Conservation (phyloP, 2,113 vertebrate species). For the Thunnus thynnus region DNA sequence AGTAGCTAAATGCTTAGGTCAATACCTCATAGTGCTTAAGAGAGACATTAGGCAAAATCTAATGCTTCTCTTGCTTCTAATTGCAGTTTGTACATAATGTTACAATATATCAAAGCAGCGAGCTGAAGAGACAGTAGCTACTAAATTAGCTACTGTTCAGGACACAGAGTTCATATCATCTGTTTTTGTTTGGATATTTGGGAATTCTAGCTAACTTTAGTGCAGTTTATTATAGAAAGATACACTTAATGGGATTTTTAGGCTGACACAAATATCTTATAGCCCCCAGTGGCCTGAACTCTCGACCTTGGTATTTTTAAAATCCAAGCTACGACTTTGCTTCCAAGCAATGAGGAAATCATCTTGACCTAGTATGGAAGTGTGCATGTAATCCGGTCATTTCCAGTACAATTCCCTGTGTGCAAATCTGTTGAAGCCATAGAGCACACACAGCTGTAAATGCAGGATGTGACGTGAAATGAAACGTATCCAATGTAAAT, state of each 20-base stretch:
- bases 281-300: conserved; percentile 47
- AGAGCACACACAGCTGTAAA: conserved; percentile 46
- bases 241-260: conserved; percentile 27
- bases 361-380: conserved; percentile 54
- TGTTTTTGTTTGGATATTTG: conserved; percentile 17
- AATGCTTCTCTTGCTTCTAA: background rate
- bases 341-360: conserved; percentile 13
- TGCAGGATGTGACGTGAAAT: conserved; percentile 58
- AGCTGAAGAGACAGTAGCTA: background rate
- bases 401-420: conserved; percentile 56
- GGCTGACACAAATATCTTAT: background rate
- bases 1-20: conserved; percentile 10
- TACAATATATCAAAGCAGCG: background rate
- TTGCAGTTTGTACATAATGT: background rate
- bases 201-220: background rate
- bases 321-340: background rate
- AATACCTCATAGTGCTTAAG: background rate
- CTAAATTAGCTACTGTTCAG: background rate
- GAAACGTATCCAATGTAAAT: conserved; percentile 57
- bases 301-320: conserved; percentile 29
- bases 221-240: conserved; percentile 16
- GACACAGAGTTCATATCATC: background rate
- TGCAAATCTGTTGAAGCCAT: conserved; percentile 23
- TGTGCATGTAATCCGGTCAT: conserved; percentile 33
- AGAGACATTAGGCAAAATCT: background rate